Base-by-base conservation (phyloP, 2,888 invertebrate genomes). In the Spialia ferax region DNA sequence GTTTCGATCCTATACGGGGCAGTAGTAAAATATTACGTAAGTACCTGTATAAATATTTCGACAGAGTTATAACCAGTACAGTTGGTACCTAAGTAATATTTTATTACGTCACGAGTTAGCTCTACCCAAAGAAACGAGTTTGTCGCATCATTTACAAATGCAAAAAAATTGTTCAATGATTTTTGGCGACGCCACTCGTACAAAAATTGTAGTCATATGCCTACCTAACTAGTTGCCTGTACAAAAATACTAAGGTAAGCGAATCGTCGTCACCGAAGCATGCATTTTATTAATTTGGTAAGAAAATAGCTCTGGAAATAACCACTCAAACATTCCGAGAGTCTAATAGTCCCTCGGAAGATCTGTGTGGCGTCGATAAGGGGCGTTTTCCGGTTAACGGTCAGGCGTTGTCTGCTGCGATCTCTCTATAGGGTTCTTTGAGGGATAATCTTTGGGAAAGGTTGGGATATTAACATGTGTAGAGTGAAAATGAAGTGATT, bases 321-420 rank as follows among this genome's bases (percentile, higher is more conserved):
- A 1, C 45, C 4, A 45, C 35, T 20, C 26, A n/a, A 54, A 7
- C n/a, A 26, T 15, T 23, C n/a, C 7, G 26, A 20, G 35, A 8
- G 22, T 57, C 57, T 57, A 45, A 45, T 57, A 22, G 57, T 38
- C 57, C 22, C 57, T 22, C 22, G 38, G n/a, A 57, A 57, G 32
- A 57, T 57, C 57, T 57, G 57, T 57, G 38, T 38, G 13, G 57
- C n/a, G 35, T 29, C 35, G 61, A 61, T 61, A 61, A 61, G 61
- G 18, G 18, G 15, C 32, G 13, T 50, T 61, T 61, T 50, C 50
- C 60, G 32, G 35, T 35, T 61, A 48, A 57, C 57, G n/a, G 57
- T 57, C 56, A 56, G 32, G 35, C 50, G 50, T 20, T 48, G 18
- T 50, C 45, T 18, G 45, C 45, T 50, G 50, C 22, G 50, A 22